phyloP scores from a whole-genome alignment of 2,888 invertebrate genomes.

The Odontocolon sp. region DNA sequence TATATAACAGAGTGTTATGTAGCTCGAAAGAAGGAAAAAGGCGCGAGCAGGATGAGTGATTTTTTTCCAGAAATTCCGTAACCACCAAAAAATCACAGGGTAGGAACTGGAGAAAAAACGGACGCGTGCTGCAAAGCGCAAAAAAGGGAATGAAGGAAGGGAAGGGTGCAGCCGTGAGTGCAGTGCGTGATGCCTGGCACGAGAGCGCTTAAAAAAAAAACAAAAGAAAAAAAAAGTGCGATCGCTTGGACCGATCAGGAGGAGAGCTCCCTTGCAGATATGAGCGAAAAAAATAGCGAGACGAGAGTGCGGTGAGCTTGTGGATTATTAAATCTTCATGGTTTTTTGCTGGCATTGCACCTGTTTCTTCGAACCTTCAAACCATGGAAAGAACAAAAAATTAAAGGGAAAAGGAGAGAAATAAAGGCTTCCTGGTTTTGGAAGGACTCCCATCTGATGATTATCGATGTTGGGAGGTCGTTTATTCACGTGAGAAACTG shows the following conservation, averaged over 20 bases:
- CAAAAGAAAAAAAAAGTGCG: constrained; percentile 20
- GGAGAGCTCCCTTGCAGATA: constrained; percentile 32
- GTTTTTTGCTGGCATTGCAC: neutral
- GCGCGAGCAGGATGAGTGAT: constrained; percentile 6
- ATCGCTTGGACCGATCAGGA: constrained; percentile 24
- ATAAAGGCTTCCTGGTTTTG: too few species aligned
- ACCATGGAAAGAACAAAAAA: neutral
- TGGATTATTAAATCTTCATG: constrained; percentile 43
- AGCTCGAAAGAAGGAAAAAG: neutral
- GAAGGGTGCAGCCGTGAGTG: constrained; percentile 44
- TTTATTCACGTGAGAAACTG: constrained; percentile 58
- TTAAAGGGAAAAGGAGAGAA: neutral
- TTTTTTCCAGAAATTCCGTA: constrained; percentile 44
- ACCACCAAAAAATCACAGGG: constrained; percentile 54
- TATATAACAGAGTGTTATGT: neutral
- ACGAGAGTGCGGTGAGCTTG: neutral
- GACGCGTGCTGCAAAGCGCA: constrained; percentile 52
- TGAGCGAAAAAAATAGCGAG: constrained; percentile 53
- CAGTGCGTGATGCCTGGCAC: constrained; percentile 49
- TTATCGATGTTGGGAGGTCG: constrained; percentile 41
- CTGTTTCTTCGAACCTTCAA: neutral
- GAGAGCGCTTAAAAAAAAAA: constrained; percentile 27
- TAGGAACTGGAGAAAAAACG: constrained; percentile 11
- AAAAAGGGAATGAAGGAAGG: constrained; percentile 37
- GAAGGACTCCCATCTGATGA: constrained; percentile 20